These are phyloP conservation scores for Sisyra terminalis DNA, from an alignment of 2,888 invertebrate species.

Conservation along the genomic window DNA sequence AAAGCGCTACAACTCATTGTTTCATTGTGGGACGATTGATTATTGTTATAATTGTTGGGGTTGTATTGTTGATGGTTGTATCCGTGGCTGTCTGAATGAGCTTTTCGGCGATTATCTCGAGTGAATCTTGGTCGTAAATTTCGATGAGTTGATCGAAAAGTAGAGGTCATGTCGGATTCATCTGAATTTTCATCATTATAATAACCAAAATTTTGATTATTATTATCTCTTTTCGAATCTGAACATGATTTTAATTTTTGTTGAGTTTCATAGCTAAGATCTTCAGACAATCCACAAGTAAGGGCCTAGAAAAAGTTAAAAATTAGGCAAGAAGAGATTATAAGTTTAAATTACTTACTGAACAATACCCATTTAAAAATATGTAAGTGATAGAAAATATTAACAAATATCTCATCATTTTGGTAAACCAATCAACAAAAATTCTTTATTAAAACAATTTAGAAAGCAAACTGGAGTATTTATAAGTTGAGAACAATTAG, in stretches of 20 bases:
- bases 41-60: slow-evolving; percentile 5
- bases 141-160: slow-evolving; percentile 17
- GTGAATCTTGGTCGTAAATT: neutral
- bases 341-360: too few species aligned
- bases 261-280: slow-evolving; percentile 16
- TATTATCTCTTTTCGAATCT: slow-evolving; percentile 8
- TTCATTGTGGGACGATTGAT: slow-evolving; percentile 8
- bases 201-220: slow-evolving; percentile 1
- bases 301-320: slow-evolving; percentile 16
- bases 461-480: too few species aligned
- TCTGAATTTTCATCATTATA: slow-evolving; percentile 9
- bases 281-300: slow-evolving; percentile 19
- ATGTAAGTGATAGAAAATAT: too few species aligned
- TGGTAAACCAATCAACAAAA: too few species aligned
- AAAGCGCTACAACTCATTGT: slow-evolving; percentile 32
- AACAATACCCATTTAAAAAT: too few species aligned
- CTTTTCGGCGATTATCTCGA: slow-evolving; percentile 8
- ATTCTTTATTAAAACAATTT: too few species aligned
- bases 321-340: too few species aligned
- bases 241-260: slow-evolving; percentile 14
- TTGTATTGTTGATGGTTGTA: slow-evolving; percentile 6
- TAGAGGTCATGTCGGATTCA: slow-evolving; percentile 3
- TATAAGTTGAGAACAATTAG: too few species aligned
- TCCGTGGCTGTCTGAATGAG: neutral
- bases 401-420: too few species aligned